Conservation (phyloP, 2,888 invertebrate genomes). For the Anarsia innoxiella region DNA sequence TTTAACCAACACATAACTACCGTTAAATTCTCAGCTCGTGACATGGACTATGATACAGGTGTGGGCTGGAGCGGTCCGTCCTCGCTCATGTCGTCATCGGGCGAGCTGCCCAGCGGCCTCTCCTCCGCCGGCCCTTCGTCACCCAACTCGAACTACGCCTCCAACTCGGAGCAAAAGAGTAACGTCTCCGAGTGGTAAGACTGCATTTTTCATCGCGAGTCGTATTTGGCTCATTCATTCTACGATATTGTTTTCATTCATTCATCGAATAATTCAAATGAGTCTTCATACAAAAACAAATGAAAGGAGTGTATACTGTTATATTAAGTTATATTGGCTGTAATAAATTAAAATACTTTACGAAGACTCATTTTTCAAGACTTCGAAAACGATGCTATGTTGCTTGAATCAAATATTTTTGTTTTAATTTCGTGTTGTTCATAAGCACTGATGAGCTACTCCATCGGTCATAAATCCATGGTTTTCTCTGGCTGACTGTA, state of each 20-base stretch:
- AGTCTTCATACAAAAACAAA: constrained; percentile 1
- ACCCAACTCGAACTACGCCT: constrained; percentile 78
- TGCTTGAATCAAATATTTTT: neutral
- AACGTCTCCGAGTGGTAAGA: constrained; percentile 52
- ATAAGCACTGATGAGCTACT: neutral
- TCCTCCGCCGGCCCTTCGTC: constrained; percentile 89
- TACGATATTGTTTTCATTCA: constrained; percentile 3
- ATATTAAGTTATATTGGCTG: neutral
- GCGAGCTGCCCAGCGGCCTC: constrained; percentile 71
- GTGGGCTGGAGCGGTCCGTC: constrained; percentile 90
- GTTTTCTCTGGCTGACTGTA: constrained; percentile 4
- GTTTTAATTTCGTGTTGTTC: neutral
- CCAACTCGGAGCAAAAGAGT: constrained; percentile 46
- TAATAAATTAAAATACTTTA: neutral
- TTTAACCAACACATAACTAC: too few relatives aligned
- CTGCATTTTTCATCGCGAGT: too few relatives aligned
- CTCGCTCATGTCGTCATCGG: constrained; percentile 79
- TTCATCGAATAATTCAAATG: neutral
- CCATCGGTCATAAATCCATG: neutral
- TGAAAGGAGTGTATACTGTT: too few relatives aligned
- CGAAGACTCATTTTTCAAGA: neutral
- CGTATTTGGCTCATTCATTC: too few relatives aligned
- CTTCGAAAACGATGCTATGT: too few relatives aligned
- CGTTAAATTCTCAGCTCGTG: too few relatives aligned
- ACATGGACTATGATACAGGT: too few relatives aligned